A percentile compares a stretch with the other conserved stretches of the same genome.
phyloP scores from a whole-genome alignment of 2,888 invertebrate species.

The Hedya salicella region DNA sequence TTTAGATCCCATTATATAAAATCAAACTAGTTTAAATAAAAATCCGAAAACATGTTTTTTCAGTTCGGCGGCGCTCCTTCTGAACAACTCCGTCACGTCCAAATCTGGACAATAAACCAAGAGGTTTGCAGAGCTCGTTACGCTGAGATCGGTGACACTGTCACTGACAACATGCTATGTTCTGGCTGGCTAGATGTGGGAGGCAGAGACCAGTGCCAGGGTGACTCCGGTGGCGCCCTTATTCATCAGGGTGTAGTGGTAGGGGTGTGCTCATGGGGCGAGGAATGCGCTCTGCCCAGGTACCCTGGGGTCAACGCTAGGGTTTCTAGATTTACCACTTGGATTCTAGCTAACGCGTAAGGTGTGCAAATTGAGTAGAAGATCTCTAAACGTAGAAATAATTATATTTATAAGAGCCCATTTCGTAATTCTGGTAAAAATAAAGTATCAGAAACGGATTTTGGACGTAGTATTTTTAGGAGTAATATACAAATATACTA shows the following conservation, averaged over 20 bases:
- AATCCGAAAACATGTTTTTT: too few relatives aligned
- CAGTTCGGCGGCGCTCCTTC: conserved; percentile 38
- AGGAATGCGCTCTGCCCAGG: conserved; percentile 41
- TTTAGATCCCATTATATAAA: too few relatives aligned
- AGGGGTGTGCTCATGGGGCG: conserved; percentile 48
- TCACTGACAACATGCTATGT: conserved; percentile 42
- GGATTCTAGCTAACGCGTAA: conserved; percentile 49
- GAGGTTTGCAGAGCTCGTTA: conserved; percentile 41
- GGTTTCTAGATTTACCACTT: conserved; percentile 45
- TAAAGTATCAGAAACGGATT: too few relatives aligned
- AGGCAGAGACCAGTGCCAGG: conserved; percentile 45
- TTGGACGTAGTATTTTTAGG: too few relatives aligned
- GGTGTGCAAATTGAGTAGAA: too few relatives aligned
- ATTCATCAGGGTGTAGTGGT: conserved; percentile 47
- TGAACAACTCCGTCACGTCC: conserved; percentile 46
- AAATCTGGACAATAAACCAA: conserved; percentile 45
- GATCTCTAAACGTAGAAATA: too few relatives aligned
- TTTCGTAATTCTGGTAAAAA: too few relatives aligned
- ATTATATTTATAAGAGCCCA: too few relatives aligned
- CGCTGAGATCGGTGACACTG: background rate
- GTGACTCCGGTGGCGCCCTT: conserved; percentile 48
- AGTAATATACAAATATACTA: too few relatives aligned
- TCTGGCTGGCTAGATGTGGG: conserved; percentile 37
- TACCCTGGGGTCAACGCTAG: conserved; percentile 49
- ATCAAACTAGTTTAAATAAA: too few relatives aligned